Evolutionary conservation across 2,113 vertebrate genomes (phyloP), one percentile per base, ranked within the genome.

Genomic region (Calonectris borealis): DNA sequence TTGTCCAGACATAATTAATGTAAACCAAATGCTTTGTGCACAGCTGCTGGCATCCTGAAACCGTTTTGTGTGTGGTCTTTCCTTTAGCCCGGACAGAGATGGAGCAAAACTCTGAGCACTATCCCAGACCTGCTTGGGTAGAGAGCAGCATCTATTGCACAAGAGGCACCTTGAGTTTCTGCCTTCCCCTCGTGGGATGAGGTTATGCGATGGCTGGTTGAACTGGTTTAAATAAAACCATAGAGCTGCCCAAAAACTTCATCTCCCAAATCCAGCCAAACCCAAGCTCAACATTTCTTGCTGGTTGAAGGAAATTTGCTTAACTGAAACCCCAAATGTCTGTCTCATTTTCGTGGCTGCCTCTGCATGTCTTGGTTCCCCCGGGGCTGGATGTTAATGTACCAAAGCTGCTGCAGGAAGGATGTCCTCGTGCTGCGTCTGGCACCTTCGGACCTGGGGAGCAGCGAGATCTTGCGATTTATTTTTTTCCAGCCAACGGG

Each of bases 1-100:
- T 68, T 31, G 71, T 84, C 93, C 92, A 91, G 95, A 96, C 75
- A 17, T 88, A 72, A 90, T 44, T 86, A 79, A 81, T 86, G 81
- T 82, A 94, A 91, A 91, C 88, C 94, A 91, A 83, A 92, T 84
- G 90, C 72, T 90, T 90, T 55, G 38, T 80, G 83, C 82, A 77
- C 69, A 86, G 94, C 88, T 91, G 68, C 92, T 96, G 86, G 96
- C 95, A 90, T 97, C 73, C 76, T 57, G 86, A 52, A 94, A 87
- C 58, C 3, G 7, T 93, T 61, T 71, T 91, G 93, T 12, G 68
- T 91, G 95, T 82, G 93, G 94, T 96, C 96, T 94, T 90, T 93
- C 46, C 84, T 75, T 87, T 87, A 82, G 93, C 82, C 91, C 4
- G 96, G 91, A 96, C 97, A 94, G 73, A 55, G 78, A 69, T 25